A percentile compares a stretch with the other conserved stretches of the same genome.
phyloP scores from a whole-genome alignment of 2,888 invertebrate species.

The Antheraea assamensis region DNA sequence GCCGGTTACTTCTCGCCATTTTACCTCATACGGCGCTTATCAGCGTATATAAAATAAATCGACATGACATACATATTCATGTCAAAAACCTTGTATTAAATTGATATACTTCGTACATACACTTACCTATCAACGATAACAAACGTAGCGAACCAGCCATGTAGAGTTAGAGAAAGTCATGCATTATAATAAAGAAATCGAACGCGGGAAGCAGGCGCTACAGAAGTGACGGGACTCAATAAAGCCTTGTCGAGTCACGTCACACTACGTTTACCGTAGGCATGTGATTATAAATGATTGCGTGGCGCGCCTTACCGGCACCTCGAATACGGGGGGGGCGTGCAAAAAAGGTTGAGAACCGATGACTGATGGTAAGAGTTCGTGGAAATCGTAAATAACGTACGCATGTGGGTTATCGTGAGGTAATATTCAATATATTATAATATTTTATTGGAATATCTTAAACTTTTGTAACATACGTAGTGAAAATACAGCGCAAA shows the following conservation, averaged over 20 bases:
- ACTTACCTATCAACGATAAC: background rate
- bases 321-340: slow-evolving; percentile 9
- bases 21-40: no score
- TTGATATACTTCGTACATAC: background rate
- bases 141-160: background rate
- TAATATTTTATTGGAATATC: background rate
- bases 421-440: background rate
- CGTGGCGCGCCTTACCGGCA: slow-evolving; percentile 10
- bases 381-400: slow-evolving; percentile 3
- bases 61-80: no score
- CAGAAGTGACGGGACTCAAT: slow-evolving; percentile 24
- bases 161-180: background rate
- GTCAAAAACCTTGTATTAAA: no score
- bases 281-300: slow-evolving; percentile 4
- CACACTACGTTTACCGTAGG: slow-evolving; percentile 16
- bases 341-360: slow-evolving; percentile 4
- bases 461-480: background rate
- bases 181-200: slow-evolving; percentile 9
- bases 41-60: no score
- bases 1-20: no score
- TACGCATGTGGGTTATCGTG: background rate
- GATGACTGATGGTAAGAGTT: slow-evolving; percentile 4
- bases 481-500: background rate
- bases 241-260: slow-evolving; percentile 22
- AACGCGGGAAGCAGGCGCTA: slow-evolving; percentile 20